phyloP scores from a whole-genome alignment of 2,888 invertebrate species.

The Trichacis sp. region DNA sequence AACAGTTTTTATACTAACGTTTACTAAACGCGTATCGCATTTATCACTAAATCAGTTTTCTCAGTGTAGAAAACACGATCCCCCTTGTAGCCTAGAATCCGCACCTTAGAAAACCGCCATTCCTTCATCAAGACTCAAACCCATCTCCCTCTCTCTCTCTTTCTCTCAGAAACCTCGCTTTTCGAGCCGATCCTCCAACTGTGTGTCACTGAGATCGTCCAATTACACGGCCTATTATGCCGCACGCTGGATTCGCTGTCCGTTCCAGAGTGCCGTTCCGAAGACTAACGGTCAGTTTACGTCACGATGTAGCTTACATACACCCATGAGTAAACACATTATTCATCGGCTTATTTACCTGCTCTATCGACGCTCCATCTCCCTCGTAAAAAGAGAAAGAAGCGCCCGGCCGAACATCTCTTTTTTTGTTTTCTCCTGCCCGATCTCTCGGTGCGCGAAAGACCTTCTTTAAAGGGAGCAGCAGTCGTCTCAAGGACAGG shows the following conservation, averaged over 20 bases:
- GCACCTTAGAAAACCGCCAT: no score
- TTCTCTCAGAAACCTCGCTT: no score
- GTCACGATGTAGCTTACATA: slow-evolving; percentile 49
- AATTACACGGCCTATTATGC: slow-evolving; percentile 45
- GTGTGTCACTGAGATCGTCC: slow-evolving; percentile 36
- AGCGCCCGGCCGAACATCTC: no score
- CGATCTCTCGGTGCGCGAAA: slow-evolving; percentile 1
- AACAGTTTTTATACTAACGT: no score
- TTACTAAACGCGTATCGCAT: no score
- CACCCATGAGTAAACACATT: slow-evolving; percentile 14
- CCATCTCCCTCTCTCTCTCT: no score
- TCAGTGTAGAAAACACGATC: no score
- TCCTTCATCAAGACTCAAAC: no score
- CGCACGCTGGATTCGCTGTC: slow-evolving; percentile 57
- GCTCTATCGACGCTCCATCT: neutral
- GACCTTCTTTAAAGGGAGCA: slow-evolving; percentile 40
- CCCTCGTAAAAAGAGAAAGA: no score
- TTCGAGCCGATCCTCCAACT: slow-evolving; percentile 22
- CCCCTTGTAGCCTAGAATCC: no score
- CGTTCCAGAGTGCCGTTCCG: slow-evolving; percentile 51
- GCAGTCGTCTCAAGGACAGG: slow-evolving; percentile 38
- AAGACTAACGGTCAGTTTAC: slow-evolving; percentile 53
- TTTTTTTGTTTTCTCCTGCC: no score
- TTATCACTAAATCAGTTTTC: no score
- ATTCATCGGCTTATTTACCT: neutral